phyloP scores from a whole-genome alignment of 1,140 invertebrate species.

The Eriocheir sinensis region DNA sequence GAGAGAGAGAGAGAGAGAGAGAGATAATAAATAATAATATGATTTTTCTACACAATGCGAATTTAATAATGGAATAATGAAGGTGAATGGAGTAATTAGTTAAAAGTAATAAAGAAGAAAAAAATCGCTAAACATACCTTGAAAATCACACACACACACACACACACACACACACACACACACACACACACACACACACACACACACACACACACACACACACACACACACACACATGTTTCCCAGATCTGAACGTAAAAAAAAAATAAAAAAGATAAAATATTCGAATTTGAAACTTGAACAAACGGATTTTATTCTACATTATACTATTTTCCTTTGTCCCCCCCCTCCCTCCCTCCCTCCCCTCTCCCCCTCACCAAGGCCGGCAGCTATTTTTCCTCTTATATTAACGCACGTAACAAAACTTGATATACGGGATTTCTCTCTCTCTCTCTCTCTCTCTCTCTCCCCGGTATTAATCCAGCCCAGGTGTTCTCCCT shows the following conservation, averaged over 20 bases:
- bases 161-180: background rate
- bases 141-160: background rate
- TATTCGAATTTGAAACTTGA: background rate
- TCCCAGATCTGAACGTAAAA: no score
- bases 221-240: conserved; percentile 13
- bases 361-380: background rate
- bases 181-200: conserved; percentile 45
- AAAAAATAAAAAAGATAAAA: no score
- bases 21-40: no score
- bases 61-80: no score
- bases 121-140: no score
- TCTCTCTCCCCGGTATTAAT: background rate
- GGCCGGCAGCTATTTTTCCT: background rate
- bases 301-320: background rate
- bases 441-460: background rate
- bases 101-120: no score
- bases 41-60: no score
- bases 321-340: background rate
- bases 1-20: no score
- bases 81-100: no score
- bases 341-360: background rate
- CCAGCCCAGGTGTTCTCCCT: no score
- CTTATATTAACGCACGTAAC: no score
- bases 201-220: conserved; percentile 52
- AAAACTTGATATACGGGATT: no score